These are phyloP conservation scores for Drosophila kokeensis DNA, from an alignment of 2,888 invertebrate species.

Conservation along the genomic window DNA sequence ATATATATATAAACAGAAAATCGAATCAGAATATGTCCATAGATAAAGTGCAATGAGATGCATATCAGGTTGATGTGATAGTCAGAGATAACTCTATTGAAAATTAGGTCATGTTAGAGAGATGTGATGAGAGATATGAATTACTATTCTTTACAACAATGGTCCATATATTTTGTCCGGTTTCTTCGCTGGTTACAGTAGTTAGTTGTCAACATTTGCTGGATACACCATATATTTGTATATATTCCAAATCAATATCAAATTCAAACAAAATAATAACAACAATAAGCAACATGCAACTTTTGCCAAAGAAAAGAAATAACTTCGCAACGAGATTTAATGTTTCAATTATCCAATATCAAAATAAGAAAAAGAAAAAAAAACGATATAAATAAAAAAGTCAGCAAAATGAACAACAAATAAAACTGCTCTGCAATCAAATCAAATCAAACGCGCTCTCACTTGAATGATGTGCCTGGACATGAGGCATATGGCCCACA, in stretches of 20 bases:
- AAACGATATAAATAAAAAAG: conserved; percentile 20
- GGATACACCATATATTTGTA: conserved; percentile 3
- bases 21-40: conserved; percentile 7
- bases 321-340: conserved; percentile 24
- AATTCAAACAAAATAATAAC: conserved; percentile 37
- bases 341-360: conserved; percentile 25
- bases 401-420: conserved; percentile 41
- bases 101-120: conserved; percentile 12
- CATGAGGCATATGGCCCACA: conserved; percentile 53
- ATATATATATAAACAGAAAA: conserved; percentile 5
- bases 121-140: conserved; percentile 42
- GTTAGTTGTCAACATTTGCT: conserved; percentile 24
- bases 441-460: conserved; percentile 79
- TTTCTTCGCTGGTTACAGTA: conserved; percentile 15
- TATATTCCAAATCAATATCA: conserved; percentile 24
- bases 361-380: conserved; percentile 3
- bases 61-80: conserved; percentile 28
- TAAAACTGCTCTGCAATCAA: conserved; percentile 58
- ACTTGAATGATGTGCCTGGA: conserved; percentile 81
- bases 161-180: neutral
- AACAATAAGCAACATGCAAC: conserved; percentile 77
- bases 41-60: conserved; percentile 32
- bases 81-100: neutral
- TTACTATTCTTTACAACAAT: conserved; percentile 1
- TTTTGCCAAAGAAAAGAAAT: conserved; percentile 15